Evolutionary conservation across 2,797 vertebrate genomes (phyloP).

Genomic region (Alca torda): DNA sequence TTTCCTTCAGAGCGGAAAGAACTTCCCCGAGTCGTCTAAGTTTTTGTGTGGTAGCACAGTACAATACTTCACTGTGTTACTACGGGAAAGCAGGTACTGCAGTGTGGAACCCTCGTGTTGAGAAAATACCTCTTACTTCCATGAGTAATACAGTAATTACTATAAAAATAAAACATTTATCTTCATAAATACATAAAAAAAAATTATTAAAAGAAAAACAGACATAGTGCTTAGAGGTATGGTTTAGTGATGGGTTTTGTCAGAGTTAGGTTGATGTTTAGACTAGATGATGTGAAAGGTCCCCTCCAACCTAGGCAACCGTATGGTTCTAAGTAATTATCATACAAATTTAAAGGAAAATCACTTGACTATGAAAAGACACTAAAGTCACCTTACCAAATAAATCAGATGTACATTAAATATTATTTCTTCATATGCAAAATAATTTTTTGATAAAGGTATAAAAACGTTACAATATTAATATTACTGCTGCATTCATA

Average conservation of each 20-base stretch:
- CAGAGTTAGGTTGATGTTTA: too few species aligned
- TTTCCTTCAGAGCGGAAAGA: background rate
- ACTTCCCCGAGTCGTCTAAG: background rate
- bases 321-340: background rate
- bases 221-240: too few species aligned
- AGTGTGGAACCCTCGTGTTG: rapidly evolving
- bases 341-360: background rate
- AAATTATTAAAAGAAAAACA: background rate
- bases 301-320: too few species aligned
- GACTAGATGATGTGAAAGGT: too few species aligned
- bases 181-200: background rate
- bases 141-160: background rate
- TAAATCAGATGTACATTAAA: background rate
- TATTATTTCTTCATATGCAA: background rate
- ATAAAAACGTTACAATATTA: background rate
- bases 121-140: background rate
- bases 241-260: too few species aligned
- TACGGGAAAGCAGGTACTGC: background rate
- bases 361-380: background rate
- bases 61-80: too few species aligned
- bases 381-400: background rate
- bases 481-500: background rate
- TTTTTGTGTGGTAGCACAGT: background rate
- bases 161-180: background rate
- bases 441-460: background rate